A percentile compares a stretch with the other conserved stretches of the same genome.
phyloP scores from a whole-genome alignment of 2,113 vertebrate species.

The Alaudala cheleensis region DNA sequence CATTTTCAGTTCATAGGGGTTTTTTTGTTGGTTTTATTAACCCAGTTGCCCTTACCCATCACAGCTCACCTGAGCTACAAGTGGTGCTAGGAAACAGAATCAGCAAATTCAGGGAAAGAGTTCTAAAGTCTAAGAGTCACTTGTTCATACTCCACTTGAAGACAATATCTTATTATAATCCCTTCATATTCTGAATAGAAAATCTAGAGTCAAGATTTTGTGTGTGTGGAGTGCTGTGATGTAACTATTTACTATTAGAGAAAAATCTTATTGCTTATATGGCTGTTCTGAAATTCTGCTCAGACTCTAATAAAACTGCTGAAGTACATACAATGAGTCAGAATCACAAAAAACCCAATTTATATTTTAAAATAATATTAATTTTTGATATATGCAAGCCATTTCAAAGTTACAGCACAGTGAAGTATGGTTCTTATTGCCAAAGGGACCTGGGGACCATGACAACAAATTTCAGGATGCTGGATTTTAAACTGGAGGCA shows the following conservation, averaged over 20 bases:
- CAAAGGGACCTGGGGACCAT: background rate
- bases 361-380: background rate
- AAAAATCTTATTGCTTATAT: background rate
- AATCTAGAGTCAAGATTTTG: background rate
- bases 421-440: background rate
- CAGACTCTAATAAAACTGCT: background rate
- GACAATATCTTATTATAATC: background rate
- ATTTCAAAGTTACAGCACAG: background rate
- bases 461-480: background rate
- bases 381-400: constrained; percentile 2
- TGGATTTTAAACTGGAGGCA: constrained; percentile 14
- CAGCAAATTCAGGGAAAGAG: background rate
- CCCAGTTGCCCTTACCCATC: background rate
- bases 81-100: background rate
- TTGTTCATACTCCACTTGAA: background rate
- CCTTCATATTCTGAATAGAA: background rate
- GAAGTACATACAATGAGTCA: background rate
- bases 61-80: background rate
- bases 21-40: background rate
- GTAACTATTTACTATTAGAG: background rate
- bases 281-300: background rate
- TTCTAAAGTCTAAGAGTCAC: background rate
- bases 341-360: background rate
- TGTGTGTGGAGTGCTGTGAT: background rate
- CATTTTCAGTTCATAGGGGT: background rate